Evolutionary conservation across 2,113 vertebrate genomes (phyloP).

Genomic region (Erythrocebus patas): DNA sequence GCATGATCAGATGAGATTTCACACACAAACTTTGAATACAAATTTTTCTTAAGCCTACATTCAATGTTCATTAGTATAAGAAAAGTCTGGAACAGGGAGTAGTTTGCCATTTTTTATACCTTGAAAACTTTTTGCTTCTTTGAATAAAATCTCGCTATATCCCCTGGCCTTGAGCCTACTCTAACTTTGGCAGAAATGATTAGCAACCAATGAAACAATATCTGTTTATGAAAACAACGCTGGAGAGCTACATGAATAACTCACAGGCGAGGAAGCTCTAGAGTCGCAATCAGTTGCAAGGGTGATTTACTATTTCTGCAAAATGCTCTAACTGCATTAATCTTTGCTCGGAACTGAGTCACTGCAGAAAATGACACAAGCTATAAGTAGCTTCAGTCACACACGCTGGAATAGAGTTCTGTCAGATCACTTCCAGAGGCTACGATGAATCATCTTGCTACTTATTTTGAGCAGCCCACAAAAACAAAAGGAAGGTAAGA

Average conservation of each 20-base stretch:
- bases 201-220: conserved; percentile 52
- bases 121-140: conserved; percentile 21
- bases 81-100: not conserved
- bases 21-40: not conserved
- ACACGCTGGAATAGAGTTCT: conserved; percentile 46
- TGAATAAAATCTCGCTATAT: not conserved
- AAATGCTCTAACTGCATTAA: conserved; percentile 65
- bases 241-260: conserved; percentile 31
- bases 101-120: not conserved
- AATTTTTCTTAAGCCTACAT: not conserved
- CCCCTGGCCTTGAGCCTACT: not conserved
- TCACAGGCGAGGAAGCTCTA: not conserved
- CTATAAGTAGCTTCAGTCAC: conserved; percentile 67
- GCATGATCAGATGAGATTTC: not conserved
- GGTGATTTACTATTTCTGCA: conserved; percentile 63
- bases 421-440: conserved; percentile 40
- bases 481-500: conserved; percentile 62
- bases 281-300: conserved; percentile 39
- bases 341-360: conserved; percentile 57
- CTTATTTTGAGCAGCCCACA: conserved; percentile 66
- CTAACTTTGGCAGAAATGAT: conserved; percentile 20
- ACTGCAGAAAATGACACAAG: conserved; percentile 60
- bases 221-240: not conserved
- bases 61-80: not conserved
- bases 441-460: conserved; percentile 66